phyloP scores from a whole-genome alignment of 2,888 invertebrate genomes.

The Euphydryas editha region DNA sequence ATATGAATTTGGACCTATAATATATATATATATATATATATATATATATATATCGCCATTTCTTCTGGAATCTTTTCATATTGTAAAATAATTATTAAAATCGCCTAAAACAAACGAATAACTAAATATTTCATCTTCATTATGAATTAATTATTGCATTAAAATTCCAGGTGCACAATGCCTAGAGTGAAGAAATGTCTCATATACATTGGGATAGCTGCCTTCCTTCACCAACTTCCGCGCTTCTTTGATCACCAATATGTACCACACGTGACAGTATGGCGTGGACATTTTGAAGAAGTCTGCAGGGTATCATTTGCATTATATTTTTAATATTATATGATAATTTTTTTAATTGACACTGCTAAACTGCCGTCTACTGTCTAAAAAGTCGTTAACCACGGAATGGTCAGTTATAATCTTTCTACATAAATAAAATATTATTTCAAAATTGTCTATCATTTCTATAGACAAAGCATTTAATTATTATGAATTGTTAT shows the following conservation, averaged over 20 bases:
- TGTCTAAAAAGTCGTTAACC: too few species aligned
- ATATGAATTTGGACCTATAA: too few species aligned
- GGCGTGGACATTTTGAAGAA: slow-evolving; percentile 87
- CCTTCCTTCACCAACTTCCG: slow-evolving; percentile 92
- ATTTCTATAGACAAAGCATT: too few species aligned
- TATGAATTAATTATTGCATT: not conserved
- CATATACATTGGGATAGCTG: slow-evolving; percentile 89
- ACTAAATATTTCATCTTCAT: not conserved
- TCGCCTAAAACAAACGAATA: not conserved
- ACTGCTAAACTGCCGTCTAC: too few species aligned
- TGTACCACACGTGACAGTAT: slow-evolving; percentile 85
- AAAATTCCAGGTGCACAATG: slow-evolving; percentile 84
- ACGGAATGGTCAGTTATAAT: too few species aligned
- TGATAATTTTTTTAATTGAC: not conserved
- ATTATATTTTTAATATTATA: not conserved
- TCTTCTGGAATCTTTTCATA: too few species aligned
- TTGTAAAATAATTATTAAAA: too few species aligned
- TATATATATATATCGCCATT: too few species aligned
- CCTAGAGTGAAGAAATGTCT: slow-evolving; percentile 91
- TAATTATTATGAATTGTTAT: too few species aligned
- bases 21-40: too few species aligned
- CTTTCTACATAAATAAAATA: too few species aligned
- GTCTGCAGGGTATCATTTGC: slow-evolving; percentile 83
- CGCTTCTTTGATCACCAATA: slow-evolving; percentile 90
- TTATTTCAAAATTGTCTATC: too few species aligned